Evolutionary conservation across 2,113 vertebrate genomes (phyloP).

Genomic region (Ceyx margarethae): DNA sequence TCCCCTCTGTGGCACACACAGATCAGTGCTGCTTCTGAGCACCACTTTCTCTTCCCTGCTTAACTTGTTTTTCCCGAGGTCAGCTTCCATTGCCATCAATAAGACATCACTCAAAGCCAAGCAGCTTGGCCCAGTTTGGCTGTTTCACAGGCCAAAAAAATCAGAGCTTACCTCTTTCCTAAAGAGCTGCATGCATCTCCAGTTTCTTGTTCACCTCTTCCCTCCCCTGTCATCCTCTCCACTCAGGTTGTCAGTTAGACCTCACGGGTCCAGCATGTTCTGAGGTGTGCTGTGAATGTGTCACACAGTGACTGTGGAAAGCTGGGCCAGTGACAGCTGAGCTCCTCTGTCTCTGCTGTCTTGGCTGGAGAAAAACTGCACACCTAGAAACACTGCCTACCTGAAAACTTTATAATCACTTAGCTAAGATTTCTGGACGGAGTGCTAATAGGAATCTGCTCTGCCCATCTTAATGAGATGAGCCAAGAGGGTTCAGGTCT

Average conservation of each 20-base stretch:
- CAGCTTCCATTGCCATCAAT: background rate
- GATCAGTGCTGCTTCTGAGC: background rate
- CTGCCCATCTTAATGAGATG: background rate
- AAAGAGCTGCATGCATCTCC: background rate
- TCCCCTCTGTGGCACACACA: fast-evolving
- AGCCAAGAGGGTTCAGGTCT: background rate
- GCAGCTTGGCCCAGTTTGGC: background rate
- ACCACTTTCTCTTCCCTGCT: background rate
- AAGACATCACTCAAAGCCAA: background rate
- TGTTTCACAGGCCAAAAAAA: background rate
- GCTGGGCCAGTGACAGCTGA: background rate
- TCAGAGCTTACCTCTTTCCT: background rate
- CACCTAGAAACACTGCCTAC: background rate
- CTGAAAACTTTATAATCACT: background rate
- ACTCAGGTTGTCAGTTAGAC: background rate
- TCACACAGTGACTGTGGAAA: background rate
- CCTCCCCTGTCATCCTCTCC: background rate
- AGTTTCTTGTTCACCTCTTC: background rate
- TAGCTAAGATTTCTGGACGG: background rate
- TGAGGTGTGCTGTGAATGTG: background rate
- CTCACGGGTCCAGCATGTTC: fast-evolving
- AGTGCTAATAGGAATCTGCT: background rate
- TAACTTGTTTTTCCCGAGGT: background rate
- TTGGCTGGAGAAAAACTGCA: background rate
- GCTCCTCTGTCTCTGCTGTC: fast-evolving